These are phyloP conservation scores for Aramus guarauna DNA, from an alignment of 2,113 vertebrate species.

Conservation along the genomic window DNA sequence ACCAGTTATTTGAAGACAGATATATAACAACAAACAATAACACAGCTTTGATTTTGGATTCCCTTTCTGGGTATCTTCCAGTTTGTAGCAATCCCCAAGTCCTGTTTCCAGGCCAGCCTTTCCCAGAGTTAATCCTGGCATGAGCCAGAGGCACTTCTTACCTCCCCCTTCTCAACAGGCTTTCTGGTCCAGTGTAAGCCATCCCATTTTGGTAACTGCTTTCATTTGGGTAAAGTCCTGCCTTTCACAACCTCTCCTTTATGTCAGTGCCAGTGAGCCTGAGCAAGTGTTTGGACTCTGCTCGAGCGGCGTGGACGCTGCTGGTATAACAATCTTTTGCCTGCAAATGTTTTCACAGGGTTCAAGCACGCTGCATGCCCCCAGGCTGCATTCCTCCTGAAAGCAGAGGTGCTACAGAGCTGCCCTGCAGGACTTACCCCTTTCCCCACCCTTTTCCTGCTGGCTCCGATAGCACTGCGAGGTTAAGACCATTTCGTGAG, in stretches of 20 bases:
- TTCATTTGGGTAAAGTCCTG: neutral
- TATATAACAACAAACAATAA: neutral
- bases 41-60: neutral
- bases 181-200: neutral
- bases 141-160: neutral
- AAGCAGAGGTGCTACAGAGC: neutral
- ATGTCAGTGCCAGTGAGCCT: neutral
- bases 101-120: neutral
- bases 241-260: neutral
- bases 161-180: neutral
- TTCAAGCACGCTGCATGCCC: neutral
- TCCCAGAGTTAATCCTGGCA: neutral
- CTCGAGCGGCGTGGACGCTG: neutral
- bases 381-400: neutral
- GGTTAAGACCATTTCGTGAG: neutral
- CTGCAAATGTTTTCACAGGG: fast-evolving
- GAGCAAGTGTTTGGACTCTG: neutral
- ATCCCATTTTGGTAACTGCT: neutral
- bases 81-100: neutral
- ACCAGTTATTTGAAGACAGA: neutral
- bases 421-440: neutral
- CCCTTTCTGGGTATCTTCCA: neutral
- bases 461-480: neutral
- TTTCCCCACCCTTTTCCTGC: neutral
- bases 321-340: neutral